Conservation (phyloP, 2,797 vertebrate genomes). For the Onychomys leucogaster region DNA sequence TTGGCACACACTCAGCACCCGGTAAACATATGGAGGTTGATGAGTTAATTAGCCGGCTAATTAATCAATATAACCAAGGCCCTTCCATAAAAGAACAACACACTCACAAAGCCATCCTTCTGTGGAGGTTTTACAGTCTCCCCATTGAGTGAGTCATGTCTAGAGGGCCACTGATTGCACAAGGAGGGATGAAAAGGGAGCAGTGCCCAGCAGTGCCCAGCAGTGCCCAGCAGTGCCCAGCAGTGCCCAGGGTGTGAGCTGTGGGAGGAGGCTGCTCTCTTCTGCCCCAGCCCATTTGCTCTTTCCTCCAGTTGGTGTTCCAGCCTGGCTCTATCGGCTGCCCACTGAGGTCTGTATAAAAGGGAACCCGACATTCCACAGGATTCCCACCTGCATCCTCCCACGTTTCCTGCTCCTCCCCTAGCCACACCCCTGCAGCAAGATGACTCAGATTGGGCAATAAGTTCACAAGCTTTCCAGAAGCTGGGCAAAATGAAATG, state of each 20-base stretch:
- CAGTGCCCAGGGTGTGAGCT: neutral
- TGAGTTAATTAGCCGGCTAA: conserved; percentile 73
- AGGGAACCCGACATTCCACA: neutral
- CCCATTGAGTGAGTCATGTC: conserved; percentile 63
- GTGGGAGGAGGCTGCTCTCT: neutral
- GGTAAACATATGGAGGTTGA: conserved; percentile 42
- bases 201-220: neutral
- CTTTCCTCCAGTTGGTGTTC: neutral
- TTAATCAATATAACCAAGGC: conserved; percentile 69
- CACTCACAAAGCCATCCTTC: conserved; percentile 56
- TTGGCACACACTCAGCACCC: conserved; percentile 37
- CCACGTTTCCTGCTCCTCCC: neutral
- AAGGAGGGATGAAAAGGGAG: neutral
- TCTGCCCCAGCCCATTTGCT: neutral
- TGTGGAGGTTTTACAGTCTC: conserved; percentile 47
- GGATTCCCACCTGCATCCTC: neutral
- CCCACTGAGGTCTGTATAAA: neutral
- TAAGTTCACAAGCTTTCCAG: neutral
- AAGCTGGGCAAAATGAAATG: neutral
- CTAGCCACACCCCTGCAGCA: too few species aligned
- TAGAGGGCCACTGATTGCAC: conserved; percentile 36
- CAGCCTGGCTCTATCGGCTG: neutral
- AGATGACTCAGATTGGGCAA: neutral
- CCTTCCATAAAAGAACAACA: conserved; percentile 67
- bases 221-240: too few species aligned